These are phyloP conservation scores for Caenorhabditis doughertyi DNA, from an alignment of 2,888 invertebrate species.

Conservation along the genomic window DNA sequence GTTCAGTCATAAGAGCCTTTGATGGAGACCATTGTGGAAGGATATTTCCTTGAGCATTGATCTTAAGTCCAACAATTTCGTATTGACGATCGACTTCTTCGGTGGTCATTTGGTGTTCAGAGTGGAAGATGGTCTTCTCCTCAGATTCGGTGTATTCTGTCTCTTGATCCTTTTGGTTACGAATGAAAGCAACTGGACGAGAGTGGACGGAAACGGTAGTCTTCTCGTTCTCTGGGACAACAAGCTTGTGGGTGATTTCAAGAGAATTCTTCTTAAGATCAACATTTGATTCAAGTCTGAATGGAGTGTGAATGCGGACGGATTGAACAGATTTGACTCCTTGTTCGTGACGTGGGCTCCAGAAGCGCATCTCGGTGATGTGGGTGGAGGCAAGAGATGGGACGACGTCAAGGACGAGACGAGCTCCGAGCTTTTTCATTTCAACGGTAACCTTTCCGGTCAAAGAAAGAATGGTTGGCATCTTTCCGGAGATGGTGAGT, in stretches of 20 bases:
- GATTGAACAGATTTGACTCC: conserved; percentile 75
- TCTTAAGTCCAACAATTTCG: conserved; percentile 63
- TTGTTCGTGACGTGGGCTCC: conserved; percentile 71
- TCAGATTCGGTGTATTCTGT: conserved; percentile 69
- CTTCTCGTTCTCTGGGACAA: conserved; percentile 60
- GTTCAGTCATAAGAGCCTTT: conserved; percentile 69
- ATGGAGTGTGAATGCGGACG: conserved; percentile 70
- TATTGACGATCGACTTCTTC: conserved; percentile 57
- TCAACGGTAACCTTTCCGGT: conserved; percentile 58
- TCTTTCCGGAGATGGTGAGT: conserved; percentile 64
- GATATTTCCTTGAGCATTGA: conserved; percentile 68
- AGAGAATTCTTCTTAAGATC: conserved; percentile 46
- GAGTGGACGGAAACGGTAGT: conserved; percentile 59
- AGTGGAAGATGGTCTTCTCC: conserved; percentile 74
- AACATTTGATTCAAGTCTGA: conserved; percentile 65
- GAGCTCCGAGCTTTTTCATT: conserved; percentile 50
- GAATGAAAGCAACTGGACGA: conserved; percentile 75
- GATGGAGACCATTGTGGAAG: conserved; percentile 61
- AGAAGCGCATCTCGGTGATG: conserved; percentile 65
- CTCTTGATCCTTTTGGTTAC: conserved; percentile 64
- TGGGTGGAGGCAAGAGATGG: conserved; percentile 62
- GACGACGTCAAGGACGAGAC: conserved; percentile 44
- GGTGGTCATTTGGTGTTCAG: conserved; percentile 58
- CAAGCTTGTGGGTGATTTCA: conserved; percentile 43
- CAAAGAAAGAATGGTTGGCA: conserved; percentile 64